These are phyloP conservation scores for Hypsopygia costalis DNA, from an alignment of 2,888 invertebrate genomes.

Conservation along the genomic window DNA sequence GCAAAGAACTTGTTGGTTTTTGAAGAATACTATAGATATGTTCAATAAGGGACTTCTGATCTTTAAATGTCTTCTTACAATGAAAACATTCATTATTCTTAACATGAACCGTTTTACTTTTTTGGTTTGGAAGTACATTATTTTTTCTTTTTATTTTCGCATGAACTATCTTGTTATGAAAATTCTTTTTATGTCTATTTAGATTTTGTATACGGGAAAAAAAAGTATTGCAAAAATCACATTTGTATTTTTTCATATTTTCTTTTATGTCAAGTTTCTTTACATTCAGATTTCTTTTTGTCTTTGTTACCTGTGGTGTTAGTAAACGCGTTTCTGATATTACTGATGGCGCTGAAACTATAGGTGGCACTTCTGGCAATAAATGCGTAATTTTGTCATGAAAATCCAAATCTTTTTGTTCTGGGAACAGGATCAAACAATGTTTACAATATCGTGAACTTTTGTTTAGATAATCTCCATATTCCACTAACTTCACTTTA, in stretches of 20 bases:
- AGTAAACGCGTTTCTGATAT: too few species aligned
- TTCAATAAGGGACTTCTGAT: constrained; percentile 44
- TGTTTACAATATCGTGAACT: constrained; percentile 45
- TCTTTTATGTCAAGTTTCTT: too few species aligned
- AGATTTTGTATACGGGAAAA: not conserved
- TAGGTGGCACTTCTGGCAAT: too few species aligned
- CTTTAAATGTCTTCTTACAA: constrained; percentile 43
- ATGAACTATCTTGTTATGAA: not conserved
- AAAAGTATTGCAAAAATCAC: not conserved
- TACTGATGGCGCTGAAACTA: too few species aligned
- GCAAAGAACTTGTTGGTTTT: constrained; percentile 19
- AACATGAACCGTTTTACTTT: not conserved
- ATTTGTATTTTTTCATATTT: not conserved
- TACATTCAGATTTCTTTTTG: too few species aligned
- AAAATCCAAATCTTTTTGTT: constrained; percentile 17
- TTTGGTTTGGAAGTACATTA: not conserved
- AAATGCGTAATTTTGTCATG: constrained; percentile 29
- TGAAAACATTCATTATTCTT: constrained; percentile 42
- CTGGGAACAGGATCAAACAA: constrained; percentile 53
- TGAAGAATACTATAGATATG: constrained; percentile 53
- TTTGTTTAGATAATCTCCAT: constrained; percentile 34
- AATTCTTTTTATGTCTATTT: not conserved
- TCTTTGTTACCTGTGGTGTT: too few species aligned
- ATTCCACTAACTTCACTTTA: constrained; percentile 36
- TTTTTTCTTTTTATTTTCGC: not conserved